A percentile compares a stretch with the other conserved stretches of the same genome.
Evolutionary conservation across 2,888 invertebrate species (phyloP).

Genomic region (Venustoraphidia nigricollis): DNA sequence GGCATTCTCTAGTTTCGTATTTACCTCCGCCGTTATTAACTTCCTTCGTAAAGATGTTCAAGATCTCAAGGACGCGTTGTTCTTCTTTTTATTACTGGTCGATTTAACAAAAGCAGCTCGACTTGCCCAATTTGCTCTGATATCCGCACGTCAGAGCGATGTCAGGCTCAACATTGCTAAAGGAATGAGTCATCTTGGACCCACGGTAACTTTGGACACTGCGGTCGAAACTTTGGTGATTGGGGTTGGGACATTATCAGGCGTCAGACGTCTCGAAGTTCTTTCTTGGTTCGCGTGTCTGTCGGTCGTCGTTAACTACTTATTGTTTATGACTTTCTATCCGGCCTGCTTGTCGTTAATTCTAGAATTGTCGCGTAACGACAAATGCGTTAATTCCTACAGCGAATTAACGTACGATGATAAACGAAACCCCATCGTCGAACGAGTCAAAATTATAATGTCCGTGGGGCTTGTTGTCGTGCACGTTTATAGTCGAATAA

Average conservation of each 20-base stretch:
- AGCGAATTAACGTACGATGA: constrained; percentile 42
- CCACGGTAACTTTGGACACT: constrained; percentile 79
- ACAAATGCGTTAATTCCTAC: constrained; percentile 15
- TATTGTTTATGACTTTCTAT: constrained; percentile 89
- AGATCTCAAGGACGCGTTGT: constrained; percentile 82
- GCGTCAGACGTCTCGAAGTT: constrained; percentile 72
- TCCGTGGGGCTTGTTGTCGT: constrained; percentile 79
- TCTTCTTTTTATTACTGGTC: constrained; percentile 78
- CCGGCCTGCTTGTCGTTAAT: constrained; percentile 83
- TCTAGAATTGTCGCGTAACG: constrained; percentile 45
- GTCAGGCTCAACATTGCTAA: constrained; percentile 74
- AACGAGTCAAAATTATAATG: constrained; percentile 90
- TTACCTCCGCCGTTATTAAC: constrained; percentile 80
- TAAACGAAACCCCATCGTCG: constrained; percentile 83
- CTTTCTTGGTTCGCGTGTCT: constrained; percentile 84
- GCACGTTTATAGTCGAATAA: constrained; percentile 51
- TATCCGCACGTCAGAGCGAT: constrained; percentile 65
- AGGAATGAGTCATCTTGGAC: constrained; percentile 76
- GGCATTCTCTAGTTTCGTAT: constrained; percentile 82
- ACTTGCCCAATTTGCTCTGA: constrained; percentile 66
- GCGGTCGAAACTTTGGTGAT: constrained; percentile 78
- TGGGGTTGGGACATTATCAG: constrained; percentile 82
- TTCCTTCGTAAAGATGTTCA: constrained; percentile 71
- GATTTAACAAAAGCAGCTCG: constrained; percentile 83
- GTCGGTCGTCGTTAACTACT: constrained; percentile 79